Percentiles rank a stretch among this genome's conserved stretches.
These are phyloP conservation scores for Crotalus helleri DNA, from an alignment of 2,113 vertebrate genomes.

Conservation along the genomic window DNA sequence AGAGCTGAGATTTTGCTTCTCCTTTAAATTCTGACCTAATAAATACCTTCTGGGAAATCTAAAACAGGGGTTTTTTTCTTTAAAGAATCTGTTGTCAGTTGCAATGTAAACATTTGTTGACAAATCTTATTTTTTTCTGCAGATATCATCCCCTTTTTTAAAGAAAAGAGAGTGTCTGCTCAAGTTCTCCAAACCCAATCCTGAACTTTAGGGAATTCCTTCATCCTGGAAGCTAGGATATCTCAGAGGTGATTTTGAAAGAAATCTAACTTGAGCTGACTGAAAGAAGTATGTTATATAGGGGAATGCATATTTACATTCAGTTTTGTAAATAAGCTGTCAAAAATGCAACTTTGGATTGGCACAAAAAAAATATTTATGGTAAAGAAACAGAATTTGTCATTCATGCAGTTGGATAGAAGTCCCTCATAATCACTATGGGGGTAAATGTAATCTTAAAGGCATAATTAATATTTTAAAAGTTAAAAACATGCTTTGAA, in stretches of 20 bases:
- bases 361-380: background rate
- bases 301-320: background rate
- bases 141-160: background rate
- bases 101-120: background rate
- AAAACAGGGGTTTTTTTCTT: background rate
- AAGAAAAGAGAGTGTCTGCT: background rate
- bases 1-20: background rate
- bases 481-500: constrained; percentile 5
- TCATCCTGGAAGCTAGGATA: background rate
- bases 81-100: background rate
- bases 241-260: background rate
- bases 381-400: background rate
- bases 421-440: background rate
- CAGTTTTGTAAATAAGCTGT: background rate
- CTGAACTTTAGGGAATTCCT: background rate
- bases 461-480: background rate
- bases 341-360: background rate
- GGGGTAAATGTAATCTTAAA: background rate
- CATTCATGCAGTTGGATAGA: background rate
- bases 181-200: background rate
- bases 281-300: background rate
- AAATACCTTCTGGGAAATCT: background rate
- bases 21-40: background rate
- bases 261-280: background rate
- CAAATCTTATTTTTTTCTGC: background rate